A percentile compares a stretch with the other conserved stretches of the same genome.
phyloP scores from a whole-genome alignment of 1,140 invertebrate species.

The Myzus persicae region DNA sequence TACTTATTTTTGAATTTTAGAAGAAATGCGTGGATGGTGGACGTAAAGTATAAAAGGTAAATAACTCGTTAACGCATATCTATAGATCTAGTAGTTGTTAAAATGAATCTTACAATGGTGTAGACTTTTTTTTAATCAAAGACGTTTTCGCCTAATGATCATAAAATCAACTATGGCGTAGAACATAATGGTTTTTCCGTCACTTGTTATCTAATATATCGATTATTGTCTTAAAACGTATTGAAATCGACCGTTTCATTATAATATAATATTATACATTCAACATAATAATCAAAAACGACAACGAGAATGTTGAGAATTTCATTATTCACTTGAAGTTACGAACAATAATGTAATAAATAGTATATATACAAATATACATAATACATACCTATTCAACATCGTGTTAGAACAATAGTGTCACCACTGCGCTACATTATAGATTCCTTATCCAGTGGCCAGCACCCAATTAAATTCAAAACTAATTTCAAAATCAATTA shows the following conservation, averaged over 20 bases:
- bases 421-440: neutral
- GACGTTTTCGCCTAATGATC: neutral
- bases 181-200: neutral
- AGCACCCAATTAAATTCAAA: neutral
- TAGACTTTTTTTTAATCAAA: neutral
- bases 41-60: neutral
- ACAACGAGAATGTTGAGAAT: neutral
- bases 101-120: neutral
- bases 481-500: neutral
- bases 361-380: neutral
- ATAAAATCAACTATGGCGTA: neutral
- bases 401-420: neutral
- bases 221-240: neutral
- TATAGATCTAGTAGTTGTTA: neutral
- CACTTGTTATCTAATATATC: neutral
- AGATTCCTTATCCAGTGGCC: neutral
- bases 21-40: neutral
- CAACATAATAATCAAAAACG: neutral
- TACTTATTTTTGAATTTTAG: neutral
- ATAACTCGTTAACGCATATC: conserved; percentile 10
- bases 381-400: neutral
- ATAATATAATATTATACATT: neutral
- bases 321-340: neutral
- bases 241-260: neutral
- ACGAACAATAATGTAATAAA: neutral